Evolutionary conservation across 2,113 vertebrate species (phyloP).

Genomic region (Dasyornis broadbenti): DNA sequence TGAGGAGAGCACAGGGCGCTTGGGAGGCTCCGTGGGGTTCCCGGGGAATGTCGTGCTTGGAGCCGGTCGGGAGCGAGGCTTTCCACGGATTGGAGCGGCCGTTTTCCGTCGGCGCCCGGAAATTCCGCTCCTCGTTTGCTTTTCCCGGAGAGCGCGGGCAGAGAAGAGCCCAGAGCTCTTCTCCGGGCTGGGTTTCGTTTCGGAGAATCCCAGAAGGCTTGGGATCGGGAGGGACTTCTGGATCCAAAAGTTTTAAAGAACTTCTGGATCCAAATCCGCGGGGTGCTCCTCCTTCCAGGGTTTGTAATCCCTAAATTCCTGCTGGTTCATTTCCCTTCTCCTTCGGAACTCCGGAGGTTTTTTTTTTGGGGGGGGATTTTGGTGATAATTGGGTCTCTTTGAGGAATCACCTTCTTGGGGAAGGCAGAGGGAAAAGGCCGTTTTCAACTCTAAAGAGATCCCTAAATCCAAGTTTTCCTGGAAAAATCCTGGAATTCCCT

Average conservation of each 20-base stretch:
- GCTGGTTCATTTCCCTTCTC: neutral
- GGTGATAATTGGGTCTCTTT: neutral
- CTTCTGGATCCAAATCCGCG: neutral
- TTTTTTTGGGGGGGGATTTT: rapidly evolving
- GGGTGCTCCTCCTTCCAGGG: rapidly evolving
- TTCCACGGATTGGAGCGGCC: neutral
- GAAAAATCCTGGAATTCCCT: neutral
- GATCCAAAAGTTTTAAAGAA: neutral
- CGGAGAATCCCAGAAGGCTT: neutral
- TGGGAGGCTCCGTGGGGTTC: neutral
- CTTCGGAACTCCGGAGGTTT: neutral
- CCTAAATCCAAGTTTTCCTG: neutral
- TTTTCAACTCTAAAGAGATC: neutral
- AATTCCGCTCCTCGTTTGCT: neutral
- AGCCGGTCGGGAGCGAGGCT: neutral
- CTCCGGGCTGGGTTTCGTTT: neutral
- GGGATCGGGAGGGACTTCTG: neutral
- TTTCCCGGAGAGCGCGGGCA: neutral
- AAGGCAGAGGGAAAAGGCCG: neutral
- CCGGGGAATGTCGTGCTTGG: neutral
- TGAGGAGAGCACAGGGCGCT: neutral
- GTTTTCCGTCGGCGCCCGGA: neutral
- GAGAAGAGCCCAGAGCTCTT: neutral
- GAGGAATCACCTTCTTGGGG: neutral
- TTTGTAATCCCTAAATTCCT: neutral